phyloP scores from a whole-genome alignment of 2,888 invertebrate genomes.

The Myopa tessellatipennis region DNA sequence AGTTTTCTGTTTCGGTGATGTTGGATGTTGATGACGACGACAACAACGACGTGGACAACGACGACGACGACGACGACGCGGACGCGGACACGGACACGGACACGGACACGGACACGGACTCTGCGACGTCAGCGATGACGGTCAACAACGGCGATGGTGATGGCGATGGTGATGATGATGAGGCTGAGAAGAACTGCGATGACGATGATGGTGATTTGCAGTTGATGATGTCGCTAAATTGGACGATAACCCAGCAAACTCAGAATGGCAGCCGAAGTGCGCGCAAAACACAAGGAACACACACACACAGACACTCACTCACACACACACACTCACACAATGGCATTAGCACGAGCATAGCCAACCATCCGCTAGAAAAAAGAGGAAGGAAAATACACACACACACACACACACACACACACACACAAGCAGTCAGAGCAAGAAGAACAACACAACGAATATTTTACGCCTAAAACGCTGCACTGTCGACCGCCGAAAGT shows the following conservation, averaged over 20 bases:
- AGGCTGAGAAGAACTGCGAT: conserved; percentile 20
- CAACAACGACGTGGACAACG: conserved; percentile 51
- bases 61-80: conserved; percentile 44
- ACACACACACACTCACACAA: conserved; percentile 38
- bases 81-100: conserved; percentile 21
- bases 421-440: conserved; percentile 39
- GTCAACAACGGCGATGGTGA: conserved; percentile 41
- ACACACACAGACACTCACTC: conserved; percentile 44
- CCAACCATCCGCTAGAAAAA: conserved; percentile 43
- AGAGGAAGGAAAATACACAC: conserved; percentile 17
- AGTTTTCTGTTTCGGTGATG: conserved; percentile 65
- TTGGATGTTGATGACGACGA: conserved; percentile 61
- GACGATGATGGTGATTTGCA: conserved; percentile 15
- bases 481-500: conserved; percentile 53
- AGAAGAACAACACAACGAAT: conserved; percentile 11
- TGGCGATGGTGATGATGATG: conserved; percentile 33
- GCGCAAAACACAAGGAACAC: conserved; percentile 31
- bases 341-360: conserved; percentile 24
- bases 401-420: conserved; percentile 30
- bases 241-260: conserved; percentile 24
- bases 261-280: conserved; percentile 19
- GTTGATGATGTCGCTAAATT: conserved; percentile 39
- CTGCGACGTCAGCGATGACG: conserved; percentile 34
- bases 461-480: conserved; percentile 58
- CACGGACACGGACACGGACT: conserved; percentile 9